A percentile compares a stretch with the other conserved stretches of the same genome.
Conservation (phyloP, 1,140 invertebrate genomes). For the Drosophila gunungcola region DNA sequence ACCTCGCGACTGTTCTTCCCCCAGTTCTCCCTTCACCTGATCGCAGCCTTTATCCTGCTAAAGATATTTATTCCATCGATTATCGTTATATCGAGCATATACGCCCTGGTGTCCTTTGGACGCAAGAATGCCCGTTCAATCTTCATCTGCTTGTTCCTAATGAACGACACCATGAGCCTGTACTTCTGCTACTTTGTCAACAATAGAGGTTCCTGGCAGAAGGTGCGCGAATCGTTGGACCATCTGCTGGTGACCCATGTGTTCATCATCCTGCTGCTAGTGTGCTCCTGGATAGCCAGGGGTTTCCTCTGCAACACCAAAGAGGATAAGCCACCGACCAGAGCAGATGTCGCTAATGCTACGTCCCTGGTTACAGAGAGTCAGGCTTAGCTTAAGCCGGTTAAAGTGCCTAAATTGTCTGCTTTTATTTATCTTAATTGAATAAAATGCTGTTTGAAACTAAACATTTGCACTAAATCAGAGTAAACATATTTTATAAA, state of each 20-base stretch:
- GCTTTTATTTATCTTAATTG: not conserved
- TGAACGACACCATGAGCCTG: constrained; percentile 91
- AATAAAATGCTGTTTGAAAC: too few relatives aligned
- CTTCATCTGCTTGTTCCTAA: constrained; percentile 90
- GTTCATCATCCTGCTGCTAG: constrained; percentile 16
- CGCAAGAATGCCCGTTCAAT: constrained; percentile 83
- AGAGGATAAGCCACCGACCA: not conserved
- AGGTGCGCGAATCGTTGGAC: constrained; percentile 91
- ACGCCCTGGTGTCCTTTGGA: constrained; percentile 33
- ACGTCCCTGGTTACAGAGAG: not conserved
- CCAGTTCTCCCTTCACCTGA: constrained; percentile 95
- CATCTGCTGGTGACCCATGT: constrained; percentile 24
- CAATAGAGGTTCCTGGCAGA: constrained; percentile 96
- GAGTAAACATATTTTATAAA: too few relatives aligned
- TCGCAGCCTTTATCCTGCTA: constrained; percentile 92
- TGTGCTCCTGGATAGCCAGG: constrained; percentile 19
- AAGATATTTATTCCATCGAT: constrained; percentile 96
- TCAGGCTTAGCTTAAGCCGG: not conserved
- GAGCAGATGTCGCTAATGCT: not conserved
- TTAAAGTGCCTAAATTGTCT: not conserved
- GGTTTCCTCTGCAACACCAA: constrained; percentile 11
- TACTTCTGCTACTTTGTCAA: constrained; percentile 93
- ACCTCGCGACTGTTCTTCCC: constrained; percentile 95
- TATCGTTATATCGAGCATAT: constrained; percentile 86
- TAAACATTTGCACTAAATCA: too few relatives aligned